Conservation (phyloP, 2,888 invertebrate genomes). For the Cactoblastis cactorum region DNA sequence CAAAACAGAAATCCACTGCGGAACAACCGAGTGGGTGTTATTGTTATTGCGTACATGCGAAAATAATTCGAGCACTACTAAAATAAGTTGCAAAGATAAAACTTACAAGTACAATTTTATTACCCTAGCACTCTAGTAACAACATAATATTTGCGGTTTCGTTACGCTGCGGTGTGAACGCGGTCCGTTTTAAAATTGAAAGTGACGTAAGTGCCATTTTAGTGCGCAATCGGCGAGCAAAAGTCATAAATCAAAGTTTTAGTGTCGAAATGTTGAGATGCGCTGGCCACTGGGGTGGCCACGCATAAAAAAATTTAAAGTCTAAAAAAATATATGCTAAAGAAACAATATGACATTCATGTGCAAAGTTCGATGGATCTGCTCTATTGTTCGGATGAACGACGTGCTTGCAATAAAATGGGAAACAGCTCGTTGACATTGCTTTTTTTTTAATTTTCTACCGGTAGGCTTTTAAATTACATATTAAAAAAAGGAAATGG, state of each 20-base stretch:
- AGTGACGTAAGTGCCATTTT: constrained; percentile 79
- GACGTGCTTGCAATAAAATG: constrained; percentile 39
- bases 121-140: constrained; percentile 6
- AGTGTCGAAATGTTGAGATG: constrained; percentile 78
- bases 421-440: constrained; percentile 33
- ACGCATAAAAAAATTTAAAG: constrained; percentile 51
- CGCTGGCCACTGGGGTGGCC: constrained; percentile 77
- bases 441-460: constrained; percentile 18
- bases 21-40: constrained; percentile 6
- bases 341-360: constrained; percentile 69
- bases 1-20: constrained; percentile 1
- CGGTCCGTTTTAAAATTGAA: constrained; percentile 73
- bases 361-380: constrained; percentile 42
- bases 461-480: not conserved
- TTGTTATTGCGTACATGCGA: constrained; percentile 3
- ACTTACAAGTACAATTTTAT: constrained; percentile 9
- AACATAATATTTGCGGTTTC: constrained; percentile 23
- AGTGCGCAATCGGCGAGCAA: constrained; percentile 75
- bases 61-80: constrained; percentile 9
- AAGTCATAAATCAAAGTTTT: constrained; percentile 78
- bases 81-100: constrained; percentile 11
- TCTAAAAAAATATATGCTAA: constrained; percentile 51
- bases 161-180: constrained; percentile 53
- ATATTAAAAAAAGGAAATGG: no score
- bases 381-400: constrained; percentile 62